phyloP scores from a whole-genome alignment of 2,113 vertebrate species.

The Grallaria varia region DNA sequence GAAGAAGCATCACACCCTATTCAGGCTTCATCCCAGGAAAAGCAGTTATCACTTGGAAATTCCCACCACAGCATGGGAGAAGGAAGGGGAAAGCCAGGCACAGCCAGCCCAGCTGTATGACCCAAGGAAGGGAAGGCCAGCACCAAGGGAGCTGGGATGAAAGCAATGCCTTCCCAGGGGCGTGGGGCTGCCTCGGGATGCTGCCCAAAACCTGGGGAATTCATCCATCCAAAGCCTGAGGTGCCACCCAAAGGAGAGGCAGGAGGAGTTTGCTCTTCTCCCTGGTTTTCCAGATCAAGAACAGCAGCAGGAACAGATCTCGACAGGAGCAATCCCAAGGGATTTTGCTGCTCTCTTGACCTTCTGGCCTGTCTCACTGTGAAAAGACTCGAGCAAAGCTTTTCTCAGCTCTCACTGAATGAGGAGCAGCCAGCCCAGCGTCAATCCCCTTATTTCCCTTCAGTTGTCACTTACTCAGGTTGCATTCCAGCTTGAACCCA shows the following conservation, averaged over 20 bases:
- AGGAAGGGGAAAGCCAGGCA: background rate
- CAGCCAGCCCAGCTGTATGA: fast-evolving
- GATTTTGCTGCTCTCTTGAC: background rate
- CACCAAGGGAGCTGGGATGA: fast-evolving
- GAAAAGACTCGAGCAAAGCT: background rate
- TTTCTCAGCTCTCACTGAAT: background rate
- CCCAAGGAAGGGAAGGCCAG: background rate
- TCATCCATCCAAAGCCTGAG: background rate
- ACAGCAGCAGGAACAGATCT: background rate
- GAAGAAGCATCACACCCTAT: background rate
- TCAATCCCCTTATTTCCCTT: background rate
- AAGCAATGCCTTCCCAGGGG: background rate
- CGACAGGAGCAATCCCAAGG: background rate
- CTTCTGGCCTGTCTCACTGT: background rate
- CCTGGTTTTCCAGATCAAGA: background rate
- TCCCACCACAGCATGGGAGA: background rate
- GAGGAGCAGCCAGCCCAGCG: background rate
- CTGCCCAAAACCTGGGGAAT: background rate
- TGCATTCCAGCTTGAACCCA: constrained; percentile 21
- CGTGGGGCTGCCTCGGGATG: no score
- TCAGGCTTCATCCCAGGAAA: background rate
- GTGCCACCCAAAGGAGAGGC: background rate
- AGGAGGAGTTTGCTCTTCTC: background rate
- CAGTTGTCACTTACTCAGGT: background rate
- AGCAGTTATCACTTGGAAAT: background rate